Conservation (phyloP, 2,888 invertebrate species). For the Meiosimyza decipiens region DNA sequence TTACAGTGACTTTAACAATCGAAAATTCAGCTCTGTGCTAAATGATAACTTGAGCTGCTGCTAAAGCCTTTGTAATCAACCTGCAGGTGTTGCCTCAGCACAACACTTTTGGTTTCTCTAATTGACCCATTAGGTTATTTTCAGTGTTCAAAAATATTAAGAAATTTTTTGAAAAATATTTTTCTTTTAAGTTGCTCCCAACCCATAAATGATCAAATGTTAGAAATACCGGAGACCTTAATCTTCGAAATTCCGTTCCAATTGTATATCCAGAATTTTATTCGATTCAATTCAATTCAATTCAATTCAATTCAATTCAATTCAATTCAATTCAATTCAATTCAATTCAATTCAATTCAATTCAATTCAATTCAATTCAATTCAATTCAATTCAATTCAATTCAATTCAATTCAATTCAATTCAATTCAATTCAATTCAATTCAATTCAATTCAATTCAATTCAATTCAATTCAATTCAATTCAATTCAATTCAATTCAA, state of each 20-base stretch:
- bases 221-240: too few relatives aligned
- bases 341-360: constrained; percentile 32
- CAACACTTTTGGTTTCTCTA: too few relatives aligned
- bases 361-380: constrained; percentile 31
- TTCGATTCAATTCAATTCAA: constrained; percentile 28
- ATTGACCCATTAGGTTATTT: too few relatives aligned
- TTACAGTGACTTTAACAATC: not conserved
- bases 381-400: constrained; percentile 21
- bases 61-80: constrained; percentile 13
- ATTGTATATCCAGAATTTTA: not conserved
- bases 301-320: constrained; percentile 30
- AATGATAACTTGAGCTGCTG: constrained; percentile 1
- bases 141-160: too few relatives aligned
- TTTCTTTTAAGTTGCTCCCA: too few relatives aligned
- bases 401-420: constrained; percentile 6
- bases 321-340: constrained; percentile 32
- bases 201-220: too few relatives aligned
- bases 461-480: constrained; percentile 7
- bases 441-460: constrained; percentile 22
- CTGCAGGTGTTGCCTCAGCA: not conserved
- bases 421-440: constrained; percentile 13
- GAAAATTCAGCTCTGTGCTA: constrained; percentile 16
- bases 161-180: too few relatives aligned
- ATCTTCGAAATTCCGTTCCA: too few relatives aligned
- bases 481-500: constrained; percentile 9